Percentiles rank a stretch among this genome's conserved stretches.
Evolutionary conservation across 2,113 vertebrate species (phyloP).

Genomic region (Oryzias melastigma): DNA sequence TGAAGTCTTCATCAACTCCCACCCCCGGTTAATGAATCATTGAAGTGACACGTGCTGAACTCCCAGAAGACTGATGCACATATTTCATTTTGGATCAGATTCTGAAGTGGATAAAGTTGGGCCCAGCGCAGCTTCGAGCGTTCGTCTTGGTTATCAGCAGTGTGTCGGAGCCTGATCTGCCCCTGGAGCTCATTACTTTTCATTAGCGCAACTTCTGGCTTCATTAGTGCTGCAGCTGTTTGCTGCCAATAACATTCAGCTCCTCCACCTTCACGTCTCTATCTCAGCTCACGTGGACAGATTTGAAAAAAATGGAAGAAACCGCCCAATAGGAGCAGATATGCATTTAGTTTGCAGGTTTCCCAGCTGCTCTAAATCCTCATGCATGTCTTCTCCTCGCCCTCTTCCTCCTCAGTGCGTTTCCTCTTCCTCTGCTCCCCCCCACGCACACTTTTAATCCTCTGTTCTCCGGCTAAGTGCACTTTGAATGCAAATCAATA

Average conservation of each 20-base stretch:
- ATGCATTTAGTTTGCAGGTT: not conserved
- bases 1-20: no score
- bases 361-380: not conserved
- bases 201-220: not conserved
- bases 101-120: not conserved
- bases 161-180: not conserved
- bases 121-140: not conserved
- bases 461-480: slow-evolving; percentile 62
- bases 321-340: not conserved
- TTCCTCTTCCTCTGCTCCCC: not conserved
- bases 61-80: no score
- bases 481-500: slow-evolving; percentile 67
- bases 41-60: no score
- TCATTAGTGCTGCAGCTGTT: not conserved
- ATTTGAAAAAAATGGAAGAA: not conserved
- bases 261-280: not conserved
- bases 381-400: not conserved
- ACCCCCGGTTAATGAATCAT: no score
- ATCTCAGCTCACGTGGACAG: not conserved
- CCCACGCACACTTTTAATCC: slow-evolving; percentile 19
- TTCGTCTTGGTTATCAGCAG: not conserved
- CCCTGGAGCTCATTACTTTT: not conserved
- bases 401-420: slow-evolving; percentile 3
- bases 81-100: no score
- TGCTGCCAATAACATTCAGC: not conserved